A percentile compares a stretch with the other conserved stretches of the same genome.
Evolutionary conservation across 2,888 invertebrate species (phyloP).

Genomic region (Nipponacmea schrenckii): DNA sequence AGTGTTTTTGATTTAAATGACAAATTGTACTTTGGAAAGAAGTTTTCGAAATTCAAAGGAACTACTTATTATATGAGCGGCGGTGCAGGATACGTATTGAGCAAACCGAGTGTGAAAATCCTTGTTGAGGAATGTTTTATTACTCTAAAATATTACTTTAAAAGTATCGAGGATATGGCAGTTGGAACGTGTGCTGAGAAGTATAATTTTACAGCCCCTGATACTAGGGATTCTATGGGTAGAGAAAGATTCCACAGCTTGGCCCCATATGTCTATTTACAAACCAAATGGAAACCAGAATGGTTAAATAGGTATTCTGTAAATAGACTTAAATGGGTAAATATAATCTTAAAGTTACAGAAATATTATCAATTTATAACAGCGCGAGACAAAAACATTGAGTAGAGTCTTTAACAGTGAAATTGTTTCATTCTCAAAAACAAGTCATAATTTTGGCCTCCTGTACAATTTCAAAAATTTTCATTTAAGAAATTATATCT

Average conservation of each 20-base stretch:
- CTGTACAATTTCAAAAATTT: no score
- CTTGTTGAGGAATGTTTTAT: not conserved
- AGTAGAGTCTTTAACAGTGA: no score
- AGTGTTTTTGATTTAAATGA: not conserved
- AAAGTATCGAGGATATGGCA: not conserved
- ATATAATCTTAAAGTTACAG: no score
- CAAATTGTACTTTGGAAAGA: not conserved
- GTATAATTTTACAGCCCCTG: not conserved
- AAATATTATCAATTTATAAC: no score
- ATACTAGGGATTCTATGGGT: not conserved
- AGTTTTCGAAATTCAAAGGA: not conserved
- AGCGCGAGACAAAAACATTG: no score
- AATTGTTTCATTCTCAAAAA: no score
- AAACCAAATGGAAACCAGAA: not conserved
- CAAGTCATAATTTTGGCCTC: no score
- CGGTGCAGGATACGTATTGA: not conserved
- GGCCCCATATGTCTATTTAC: not conserved
- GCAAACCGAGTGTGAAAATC: not conserved
- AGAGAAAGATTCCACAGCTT: not conserved
- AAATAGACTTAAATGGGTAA: not conserved
- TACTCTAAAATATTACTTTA: not conserved
- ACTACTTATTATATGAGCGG: constrained; percentile 1
- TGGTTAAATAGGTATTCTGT: not conserved
- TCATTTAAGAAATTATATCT: no score
- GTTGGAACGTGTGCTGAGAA: not conserved